Conservation (phyloP, 2,888 invertebrate genomes). For the Agonopterix alstromeriana region DNA sequence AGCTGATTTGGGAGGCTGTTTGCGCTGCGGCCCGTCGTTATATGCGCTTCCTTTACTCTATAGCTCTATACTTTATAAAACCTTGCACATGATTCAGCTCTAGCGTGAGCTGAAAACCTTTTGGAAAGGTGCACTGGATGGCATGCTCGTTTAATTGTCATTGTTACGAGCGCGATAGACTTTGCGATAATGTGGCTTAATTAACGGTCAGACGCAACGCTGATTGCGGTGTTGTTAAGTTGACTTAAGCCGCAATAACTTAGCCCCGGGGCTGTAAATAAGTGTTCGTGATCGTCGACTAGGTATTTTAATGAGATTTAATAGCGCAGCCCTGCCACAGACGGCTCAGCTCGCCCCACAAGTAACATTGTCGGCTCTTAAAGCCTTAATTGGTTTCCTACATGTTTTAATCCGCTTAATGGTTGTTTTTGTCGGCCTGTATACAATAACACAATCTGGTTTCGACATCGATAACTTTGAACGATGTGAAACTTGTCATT, state of each 20-base stretch:
- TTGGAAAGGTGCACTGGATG: not conserved
- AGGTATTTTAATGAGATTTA: slow-evolving; percentile 67
- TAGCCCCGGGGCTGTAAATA: slow-evolving; percentile 48
- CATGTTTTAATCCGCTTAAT: slow-evolving; percentile 60
- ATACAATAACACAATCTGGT: slow-evolving; percentile 47
- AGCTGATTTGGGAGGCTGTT: no score
- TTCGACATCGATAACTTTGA: slow-evolving; percentile 41
- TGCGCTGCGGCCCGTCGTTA: no score
- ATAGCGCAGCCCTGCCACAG: slow-evolving; percentile 34
- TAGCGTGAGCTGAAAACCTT: not conserved
- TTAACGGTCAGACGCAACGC: slow-evolving; percentile 51
- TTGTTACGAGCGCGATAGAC: slow-evolving; percentile 33
- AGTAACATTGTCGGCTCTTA: slow-evolving; percentile 50
- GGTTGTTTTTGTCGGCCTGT: slow-evolving; percentile 47
- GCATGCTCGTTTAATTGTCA: slow-evolving; percentile 26
- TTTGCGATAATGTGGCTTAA: slow-evolving; percentile 57
- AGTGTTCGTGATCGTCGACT: slow-evolving; percentile 57
- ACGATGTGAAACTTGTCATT: slow-evolving; percentile 45
- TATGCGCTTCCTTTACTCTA: no score
- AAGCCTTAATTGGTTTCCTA: slow-evolving; percentile 63
- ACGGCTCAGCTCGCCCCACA: slow-evolving; percentile 27
- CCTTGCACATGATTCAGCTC: no score
- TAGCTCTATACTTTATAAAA: no score
- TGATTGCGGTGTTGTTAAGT: slow-evolving; percentile 49
- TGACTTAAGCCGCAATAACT: slow-evolving; percentile 51